Conservation (phyloP, 2,888 invertebrate species). For the Rambutsinella grinnellia region DNA sequence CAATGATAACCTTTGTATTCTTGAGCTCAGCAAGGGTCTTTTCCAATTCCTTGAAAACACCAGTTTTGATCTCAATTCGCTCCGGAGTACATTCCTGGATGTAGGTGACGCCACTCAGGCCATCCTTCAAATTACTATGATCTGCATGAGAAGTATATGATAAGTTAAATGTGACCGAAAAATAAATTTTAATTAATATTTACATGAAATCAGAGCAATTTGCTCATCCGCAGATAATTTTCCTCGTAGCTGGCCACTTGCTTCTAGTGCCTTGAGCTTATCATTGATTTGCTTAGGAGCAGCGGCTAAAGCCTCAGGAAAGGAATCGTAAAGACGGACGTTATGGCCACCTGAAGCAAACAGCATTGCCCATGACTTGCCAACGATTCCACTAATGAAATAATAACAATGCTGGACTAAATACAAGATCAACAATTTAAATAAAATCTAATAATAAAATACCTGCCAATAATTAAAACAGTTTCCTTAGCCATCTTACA, state of each 20-base stretch:
- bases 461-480: constrained; percentile 61
- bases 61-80: constrained; percentile 84
- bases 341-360: constrained; percentile 93
- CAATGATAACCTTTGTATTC: constrained; percentile 82
- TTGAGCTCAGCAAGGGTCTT: constrained; percentile 77
- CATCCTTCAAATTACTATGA: constrained; percentile 78
- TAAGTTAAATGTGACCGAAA: not conserved
- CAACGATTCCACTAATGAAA: constrained; percentile 87
- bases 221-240: constrained; percentile 81
- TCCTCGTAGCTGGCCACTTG: constrained; percentile 77
- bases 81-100: constrained; percentile 97
- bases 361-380: constrained; percentile 97
- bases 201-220: constrained; percentile 82
- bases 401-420: not conserved
- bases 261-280: constrained; percentile 80
- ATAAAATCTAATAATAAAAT: constrained; percentile 15
- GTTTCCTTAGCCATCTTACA: constrained; percentile 48
- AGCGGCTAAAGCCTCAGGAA: constrained; percentile 79
- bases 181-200: constrained; percentile 39
- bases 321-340: constrained; percentile 88
- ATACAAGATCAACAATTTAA: not conserved
- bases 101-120: constrained; percentile 82
- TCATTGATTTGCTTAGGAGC: constrained; percentile 81
- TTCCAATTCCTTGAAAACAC: constrained; percentile 85
- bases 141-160: constrained; percentile 31